Evolutionary conservation across 2,888 invertebrate species (phyloP).

Genomic region (Biston betularia): DNA sequence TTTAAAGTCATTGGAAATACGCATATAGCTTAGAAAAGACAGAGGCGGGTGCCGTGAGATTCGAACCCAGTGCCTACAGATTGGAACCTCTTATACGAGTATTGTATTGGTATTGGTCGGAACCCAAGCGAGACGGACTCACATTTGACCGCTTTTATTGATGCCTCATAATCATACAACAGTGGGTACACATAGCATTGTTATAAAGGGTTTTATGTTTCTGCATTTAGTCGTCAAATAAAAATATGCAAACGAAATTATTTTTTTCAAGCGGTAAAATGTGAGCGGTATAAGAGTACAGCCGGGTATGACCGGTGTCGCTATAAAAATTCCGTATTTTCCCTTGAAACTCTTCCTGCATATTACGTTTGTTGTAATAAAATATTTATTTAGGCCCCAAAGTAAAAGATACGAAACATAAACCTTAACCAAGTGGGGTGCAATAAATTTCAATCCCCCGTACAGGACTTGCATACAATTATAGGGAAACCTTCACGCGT

Average conservation of each 20-base stretch:
- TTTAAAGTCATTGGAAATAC: no score
- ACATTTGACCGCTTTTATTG: no score
- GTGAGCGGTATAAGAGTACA: neutral
- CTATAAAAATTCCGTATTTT: constrained; percentile 39
- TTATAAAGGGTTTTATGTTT: neutral
- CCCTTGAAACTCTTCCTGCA: constrained; percentile 48
- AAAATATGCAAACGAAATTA: constrained; percentile 11
- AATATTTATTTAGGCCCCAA: constrained; percentile 57
- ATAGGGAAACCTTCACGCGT: constrained; percentile 29
- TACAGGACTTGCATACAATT: constrained; percentile 52
- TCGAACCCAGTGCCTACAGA: no score
- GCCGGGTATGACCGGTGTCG: constrained; percentile 20
- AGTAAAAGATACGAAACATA: constrained; percentile 46
- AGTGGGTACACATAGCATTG: neutral
- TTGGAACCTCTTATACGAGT: no score
- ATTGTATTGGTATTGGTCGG: no score
- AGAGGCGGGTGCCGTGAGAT: no score
- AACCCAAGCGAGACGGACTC: no score
- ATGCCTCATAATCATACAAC: no score
- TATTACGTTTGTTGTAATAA: constrained; percentile 53
- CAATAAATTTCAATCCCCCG: constrained; percentile 50
- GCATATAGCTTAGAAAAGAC: no score
- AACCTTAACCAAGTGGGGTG: constrained; percentile 39
- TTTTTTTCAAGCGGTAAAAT: constrained; percentile 15
- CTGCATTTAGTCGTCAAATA: constrained; percentile 1